Evolutionary conservation across 2,113 vertebrate species (phyloP).

Genomic region (Patagioenas fasciata): DNA sequence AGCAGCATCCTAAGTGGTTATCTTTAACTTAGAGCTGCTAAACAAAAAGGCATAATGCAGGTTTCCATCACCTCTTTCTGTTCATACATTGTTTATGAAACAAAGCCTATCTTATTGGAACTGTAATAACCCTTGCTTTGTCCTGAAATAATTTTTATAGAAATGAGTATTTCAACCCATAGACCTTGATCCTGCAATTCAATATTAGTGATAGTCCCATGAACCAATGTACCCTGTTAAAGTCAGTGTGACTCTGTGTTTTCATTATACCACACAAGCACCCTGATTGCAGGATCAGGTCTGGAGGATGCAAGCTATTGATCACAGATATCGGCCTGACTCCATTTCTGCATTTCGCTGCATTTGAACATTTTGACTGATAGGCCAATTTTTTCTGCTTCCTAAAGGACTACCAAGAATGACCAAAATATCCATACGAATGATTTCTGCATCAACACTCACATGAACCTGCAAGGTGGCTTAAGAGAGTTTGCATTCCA

Average conservation of each 20-base stretch:
- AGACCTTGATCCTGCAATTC: background rate
- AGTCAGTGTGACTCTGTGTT: background rate
- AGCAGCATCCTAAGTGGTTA: background rate
- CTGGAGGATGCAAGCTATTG: background rate
- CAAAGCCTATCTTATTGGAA: background rate
- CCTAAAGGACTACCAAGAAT: background rate
- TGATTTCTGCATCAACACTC: background rate
- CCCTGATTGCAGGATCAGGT: background rate
- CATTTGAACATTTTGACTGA: background rate
- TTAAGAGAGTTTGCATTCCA: background rate
- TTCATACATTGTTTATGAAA: background rate
- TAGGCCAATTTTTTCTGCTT: background rate
- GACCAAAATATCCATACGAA: background rate
- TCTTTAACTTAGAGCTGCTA: background rate
- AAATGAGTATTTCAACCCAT: background rate
- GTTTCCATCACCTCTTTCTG: background rate
- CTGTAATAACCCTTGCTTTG: background rate
- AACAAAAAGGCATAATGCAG: background rate
- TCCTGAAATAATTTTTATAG: background rate
- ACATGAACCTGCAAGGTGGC: background rate
- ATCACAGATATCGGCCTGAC: background rate
- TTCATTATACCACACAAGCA: background rate
- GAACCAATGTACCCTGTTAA: fast-evolving
- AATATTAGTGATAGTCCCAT: background rate
- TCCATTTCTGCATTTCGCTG: background rate